Base-by-base conservation (phyloP, 2,888 invertebrate genomes). In the Hedychridium roseum region DNA sequence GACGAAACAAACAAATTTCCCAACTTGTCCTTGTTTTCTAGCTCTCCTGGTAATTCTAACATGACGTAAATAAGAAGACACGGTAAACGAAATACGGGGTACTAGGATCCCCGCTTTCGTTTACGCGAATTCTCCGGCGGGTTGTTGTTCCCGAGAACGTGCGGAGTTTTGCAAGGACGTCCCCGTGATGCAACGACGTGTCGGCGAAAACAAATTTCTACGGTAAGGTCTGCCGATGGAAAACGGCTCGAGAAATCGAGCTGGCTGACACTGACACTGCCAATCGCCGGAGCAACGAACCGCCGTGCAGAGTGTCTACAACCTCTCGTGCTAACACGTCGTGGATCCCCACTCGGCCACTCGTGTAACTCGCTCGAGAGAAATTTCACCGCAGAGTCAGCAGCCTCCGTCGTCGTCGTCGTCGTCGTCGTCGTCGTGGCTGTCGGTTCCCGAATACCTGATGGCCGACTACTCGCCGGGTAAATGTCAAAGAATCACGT, bases 381-480 rank as follows among this genome's bases (percentile, higher is more conserved):
- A 72, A 72, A 72, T 72, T 72, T 72, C 72, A 68, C 69, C 72
- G 59, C 54, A 56, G 54, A 59, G 55, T 56, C 54, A 53, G 43
- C 66, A 61, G 57, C 58, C 56, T 59, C 67, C 56, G 51, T 50
- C 57, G 18, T 45, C 47, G 26, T 43, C 47, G 38, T 41, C 20
- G 23, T 28, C 39, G 30, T 48, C 48, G 12, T 11, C 9, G 15
- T n/a, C 16, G 12, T 31, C 34, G 15, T 39, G 34, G 45, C 17
- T 20, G 21, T 36, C 45, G 40, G 36, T 52, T 37, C 50, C 56
- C 54, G 55, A 64, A 57, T 64, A 61, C 54, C 51, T 56, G 50
- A 61, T 54, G 43, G 43, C 32, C 47, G 34, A 39, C n/a, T n/a
- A n/a, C 39, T 18, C 39, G 9, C 14, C 49, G 51, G 43, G 31